Percentiles rank a stretch among this genome's conserved stretches.
Conservation (phyloP, 2,113 vertebrate species). For the Burhinus oedicnemus region DNA sequence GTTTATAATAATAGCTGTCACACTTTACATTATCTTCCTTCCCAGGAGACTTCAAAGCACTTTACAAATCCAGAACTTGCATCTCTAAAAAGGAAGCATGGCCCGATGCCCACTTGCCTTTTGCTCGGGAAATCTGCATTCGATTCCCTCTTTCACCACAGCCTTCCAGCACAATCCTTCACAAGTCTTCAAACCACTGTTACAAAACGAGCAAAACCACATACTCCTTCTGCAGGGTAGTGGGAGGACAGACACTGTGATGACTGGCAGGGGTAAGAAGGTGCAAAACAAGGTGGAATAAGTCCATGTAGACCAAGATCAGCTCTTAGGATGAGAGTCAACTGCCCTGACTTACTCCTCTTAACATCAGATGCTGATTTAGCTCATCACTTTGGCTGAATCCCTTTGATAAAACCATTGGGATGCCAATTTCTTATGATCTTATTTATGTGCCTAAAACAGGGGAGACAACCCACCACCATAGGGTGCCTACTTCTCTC, state of each 20-base stretch:
- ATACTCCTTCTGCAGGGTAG: not conserved
- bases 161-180: not conserved
- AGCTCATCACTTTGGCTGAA: not conserved
- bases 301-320: not conserved
- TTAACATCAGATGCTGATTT: not conserved
- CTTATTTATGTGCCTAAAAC: not conserved
- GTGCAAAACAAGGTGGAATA: not conserved
- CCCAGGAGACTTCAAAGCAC: not conserved
- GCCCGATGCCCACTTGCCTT: not conserved
- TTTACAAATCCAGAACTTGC: not conserved
- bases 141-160: not conserved
- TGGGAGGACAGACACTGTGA: fast-evolving
- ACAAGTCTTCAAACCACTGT: not conserved
- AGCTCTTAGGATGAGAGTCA: not conserved
- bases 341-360: not conserved
- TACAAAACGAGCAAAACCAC: fast-evolving
- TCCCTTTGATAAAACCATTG: not conserved
- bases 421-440: not conserved
- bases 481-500: too few species aligned
- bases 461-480: not conserved
- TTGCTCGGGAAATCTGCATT: not conserved
- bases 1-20: constrained; percentile 28
- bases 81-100: not conserved
- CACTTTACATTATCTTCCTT: not conserved
- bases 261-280: not conserved